Evolutionary conservation across 2,888 invertebrate species (phyloP), one percentile per base, ranked within the genome.

Genomic region (Ennomos quercinarius): DNA sequence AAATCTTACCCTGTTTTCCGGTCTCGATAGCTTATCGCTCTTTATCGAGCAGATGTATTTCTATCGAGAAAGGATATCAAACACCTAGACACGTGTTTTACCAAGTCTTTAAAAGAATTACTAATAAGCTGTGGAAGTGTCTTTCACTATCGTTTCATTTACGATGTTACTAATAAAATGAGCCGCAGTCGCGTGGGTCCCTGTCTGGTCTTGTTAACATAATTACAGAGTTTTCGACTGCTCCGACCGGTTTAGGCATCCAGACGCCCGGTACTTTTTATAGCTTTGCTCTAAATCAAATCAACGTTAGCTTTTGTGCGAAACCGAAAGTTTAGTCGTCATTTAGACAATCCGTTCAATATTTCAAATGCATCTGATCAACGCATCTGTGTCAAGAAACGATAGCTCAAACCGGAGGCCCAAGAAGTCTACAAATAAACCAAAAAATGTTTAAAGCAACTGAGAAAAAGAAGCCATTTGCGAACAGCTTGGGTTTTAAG

Each of bases 281-380:
- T 81, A 73, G 73, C 63, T 71, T 73, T 77, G 76, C 77, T 83
- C 83, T 83, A 84, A 85, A 85, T 87, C 3, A 17, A 17, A 1
- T n/a, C 81, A 78, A 80, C 77, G 74, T 80, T 77, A 77, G 78
- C 74, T 75, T 77, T 80, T 81, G 77, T 82, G 85, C 87, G 87
- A 94, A 93, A 94, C 91, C 88, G 93, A 93, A 94, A 94, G 93
- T 93, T 75, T 81, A 82, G 80, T 78, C 82, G 77, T 80, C 77
- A 81, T 79, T 76, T 73, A 73, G 77, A 76, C 80, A 77, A 78
- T 80, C 27, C 27, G 27, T 27, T 27, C 6, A 27, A 27, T 73
- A 77, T 70, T 76, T 65, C 49, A 61, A 68, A 68, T 64, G 63
- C 75, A 70, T 64, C 69, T 80, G 74, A 85, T 82, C 75, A 74